Evolutionary conservation across 2,888 invertebrate species (phyloP).

Genomic region (Euplexia lucipara): DNA sequence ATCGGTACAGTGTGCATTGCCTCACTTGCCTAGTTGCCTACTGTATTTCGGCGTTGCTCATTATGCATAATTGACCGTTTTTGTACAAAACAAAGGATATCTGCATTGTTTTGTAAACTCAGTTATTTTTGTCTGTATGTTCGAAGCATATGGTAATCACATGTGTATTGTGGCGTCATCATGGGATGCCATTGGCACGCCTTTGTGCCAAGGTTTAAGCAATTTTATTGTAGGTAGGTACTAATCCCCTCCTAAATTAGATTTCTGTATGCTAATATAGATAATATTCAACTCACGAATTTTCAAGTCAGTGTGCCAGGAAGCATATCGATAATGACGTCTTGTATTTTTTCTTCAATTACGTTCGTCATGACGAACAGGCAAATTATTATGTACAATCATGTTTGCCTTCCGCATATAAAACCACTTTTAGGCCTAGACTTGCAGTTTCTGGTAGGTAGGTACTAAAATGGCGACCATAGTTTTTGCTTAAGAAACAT

Average conservation of each 20-base stretch:
- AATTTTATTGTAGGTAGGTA: constrained; percentile 27
- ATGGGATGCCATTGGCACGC: constrained; percentile 51
- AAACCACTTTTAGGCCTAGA: background rate
- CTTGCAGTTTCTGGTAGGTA: background rate
- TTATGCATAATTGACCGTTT: constrained; percentile 12
- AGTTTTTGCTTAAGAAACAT: background rate
- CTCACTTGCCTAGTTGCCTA: constrained; percentile 8
- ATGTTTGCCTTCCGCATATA: constrained; percentile 16
- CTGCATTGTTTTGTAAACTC: constrained; percentile 7
- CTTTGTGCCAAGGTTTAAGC: constrained; percentile 47
- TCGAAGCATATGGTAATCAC: constrained; percentile 29
- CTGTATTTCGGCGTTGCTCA: background rate
- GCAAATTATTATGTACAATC: background rate
- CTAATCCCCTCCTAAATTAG: constrained; percentile 31
- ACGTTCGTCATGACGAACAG: constrained; percentile 1
- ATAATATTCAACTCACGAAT: constrained; percentile 41
- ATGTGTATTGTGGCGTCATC: constrained; percentile 38
- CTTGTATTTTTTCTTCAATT: constrained; percentile 9
- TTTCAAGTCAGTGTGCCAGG: constrained; percentile 3
- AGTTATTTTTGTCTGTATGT: constrained; percentile 38
- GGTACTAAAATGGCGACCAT: background rate
- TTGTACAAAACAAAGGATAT: constrained; percentile 24
- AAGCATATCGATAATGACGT: constrained; percentile 14
- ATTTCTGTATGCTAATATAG: constrained; percentile 29
- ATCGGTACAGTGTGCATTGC: constrained; percentile 14